Conservation (phyloP, 2,797 vertebrate genomes). For the Choloepus didactylus region DNA sequence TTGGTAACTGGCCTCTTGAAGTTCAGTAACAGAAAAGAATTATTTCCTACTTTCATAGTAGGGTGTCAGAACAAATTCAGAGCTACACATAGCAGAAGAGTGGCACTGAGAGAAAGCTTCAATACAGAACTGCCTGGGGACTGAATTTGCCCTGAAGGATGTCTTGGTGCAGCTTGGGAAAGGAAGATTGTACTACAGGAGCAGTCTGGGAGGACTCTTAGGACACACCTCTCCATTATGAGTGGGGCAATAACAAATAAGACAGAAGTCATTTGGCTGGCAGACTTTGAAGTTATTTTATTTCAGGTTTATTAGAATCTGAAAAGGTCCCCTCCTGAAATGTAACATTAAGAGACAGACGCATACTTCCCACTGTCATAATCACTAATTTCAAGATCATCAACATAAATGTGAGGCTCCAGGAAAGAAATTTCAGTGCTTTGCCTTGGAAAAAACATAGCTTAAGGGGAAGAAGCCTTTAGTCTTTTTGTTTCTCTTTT, state of each 20-base stretch:
- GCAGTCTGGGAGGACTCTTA: neutral
- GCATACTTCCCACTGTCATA: too few species aligned
- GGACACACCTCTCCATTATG: neutral
- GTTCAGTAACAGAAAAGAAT: neutral
- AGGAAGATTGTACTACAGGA: too few species aligned
- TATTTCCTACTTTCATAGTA: neutral
- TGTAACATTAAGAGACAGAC: neutral
- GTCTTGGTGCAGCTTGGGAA: neutral
- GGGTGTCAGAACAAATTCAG: neutral
- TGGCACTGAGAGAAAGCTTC: neutral
- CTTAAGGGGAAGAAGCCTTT: neutral
- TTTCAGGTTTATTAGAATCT: neutral
- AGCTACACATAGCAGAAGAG: rapidly evolving
- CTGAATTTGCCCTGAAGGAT: neutral
- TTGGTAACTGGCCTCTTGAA: neutral
- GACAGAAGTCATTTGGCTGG: neutral
- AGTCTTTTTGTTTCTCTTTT: neutral
- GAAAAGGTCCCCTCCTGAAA: neutral
- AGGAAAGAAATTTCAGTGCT: neutral
- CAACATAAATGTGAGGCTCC: neutral
- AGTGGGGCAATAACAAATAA: neutral
- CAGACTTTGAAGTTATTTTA: neutral
- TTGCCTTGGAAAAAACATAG: neutral
- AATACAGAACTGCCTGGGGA: neutral
- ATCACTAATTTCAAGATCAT: neutral